Conservation (phyloP, 1,140 invertebrate species). For the Drosophila elegans region DNA sequence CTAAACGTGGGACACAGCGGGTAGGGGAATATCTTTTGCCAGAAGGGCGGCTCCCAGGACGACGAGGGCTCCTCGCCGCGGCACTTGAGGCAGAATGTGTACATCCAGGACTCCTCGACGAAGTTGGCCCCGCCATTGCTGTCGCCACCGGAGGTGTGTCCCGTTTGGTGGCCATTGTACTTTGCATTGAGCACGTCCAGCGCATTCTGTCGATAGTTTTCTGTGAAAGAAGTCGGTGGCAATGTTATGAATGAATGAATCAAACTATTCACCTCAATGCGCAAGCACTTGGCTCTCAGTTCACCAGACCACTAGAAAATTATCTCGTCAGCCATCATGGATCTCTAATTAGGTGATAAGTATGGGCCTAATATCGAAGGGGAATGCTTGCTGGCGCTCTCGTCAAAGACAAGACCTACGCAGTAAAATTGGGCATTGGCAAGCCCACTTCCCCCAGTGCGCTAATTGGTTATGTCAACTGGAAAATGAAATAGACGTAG, state of each 20-base stretch:
- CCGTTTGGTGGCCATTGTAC: slow-evolving; percentile 61
- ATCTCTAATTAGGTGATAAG: slow-evolving; percentile 59
- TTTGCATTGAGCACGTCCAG: slow-evolving; percentile 70
- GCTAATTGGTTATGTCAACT: slow-evolving; percentile 78
- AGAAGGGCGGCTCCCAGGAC: slow-evolving; percentile 91
- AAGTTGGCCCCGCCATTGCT: slow-evolving; percentile 55
- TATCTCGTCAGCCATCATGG: slow-evolving; percentile 30
- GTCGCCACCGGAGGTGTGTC: slow-evolving; percentile 32
- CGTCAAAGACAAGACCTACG: slow-evolving; percentile 35
- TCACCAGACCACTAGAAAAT: slow-evolving; percentile 11
- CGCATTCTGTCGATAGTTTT: slow-evolving; percentile 65
- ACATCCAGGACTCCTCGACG: slow-evolving; percentile 83
- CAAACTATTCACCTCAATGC: slow-evolving; percentile 11
- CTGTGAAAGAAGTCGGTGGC: slow-evolving; percentile 6
- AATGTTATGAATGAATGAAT: slow-evolving; percentile 4
- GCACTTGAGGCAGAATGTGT: slow-evolving; percentile 81
- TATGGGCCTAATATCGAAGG: slow-evolving; percentile 11
- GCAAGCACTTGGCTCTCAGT: slow-evolving; percentile 5
- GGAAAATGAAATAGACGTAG: slow-evolving; percentile 56
- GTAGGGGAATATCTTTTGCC: slow-evolving; percentile 91
- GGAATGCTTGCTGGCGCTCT: not conserved
- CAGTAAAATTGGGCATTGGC: slow-evolving; percentile 47
- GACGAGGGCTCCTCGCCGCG: slow-evolving; percentile 86
- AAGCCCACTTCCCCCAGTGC: slow-evolving; percentile 33
- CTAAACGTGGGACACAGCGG: slow-evolving; percentile 92